Base-by-base conservation (phyloP, 53 echinoderm and acorn worm species). In the Astropecten irregularis region DNA sequence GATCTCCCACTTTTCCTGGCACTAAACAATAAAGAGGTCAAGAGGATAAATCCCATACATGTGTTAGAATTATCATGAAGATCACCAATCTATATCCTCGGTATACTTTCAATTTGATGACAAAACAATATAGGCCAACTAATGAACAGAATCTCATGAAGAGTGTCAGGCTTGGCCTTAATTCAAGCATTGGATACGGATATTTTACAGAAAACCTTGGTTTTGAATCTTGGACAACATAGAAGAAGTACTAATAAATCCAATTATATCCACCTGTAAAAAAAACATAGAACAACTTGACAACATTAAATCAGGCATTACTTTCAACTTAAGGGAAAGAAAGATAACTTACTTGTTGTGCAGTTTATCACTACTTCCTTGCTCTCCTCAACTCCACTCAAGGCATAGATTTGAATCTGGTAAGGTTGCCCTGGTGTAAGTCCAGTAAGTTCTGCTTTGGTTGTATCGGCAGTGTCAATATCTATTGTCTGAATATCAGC, bases 321-420 rank as follows among this genome's bases (percentile, higher is more conserved):
- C n/a, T n/a, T n/a, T n/a, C n/a, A n/a, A n/a, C n/a, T n/a, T n/a
- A n/a, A n/a, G n/a, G n/a, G n/a, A n/a, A n/a, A n/a, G n/a, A n/a
- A n/a, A n/a, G n/a, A n/a, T n/a, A 38, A 86, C 92, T 90, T 76
- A 93, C 93, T 86, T 40, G 95, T 93, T 16, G 83, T 86, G 67
- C 53, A 77, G 37, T 82, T 66, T 16, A 93, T 66, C n/a, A 88
- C 56, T 2, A 93, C 88, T 30, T 69, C 74, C 58, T 95, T 90
- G 46, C 95, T 93, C 67, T 88, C 90, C 18, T 76, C 77, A 13
- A 90, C 92, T 11, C 86, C 90, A 50, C 90, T 88, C 15, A 95
- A 33, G 2, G 87, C 52, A 30, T 65, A n/a, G 9, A 93, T 88
- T 38, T 71, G 70, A 18, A 95, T 74, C 48, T 83, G 85, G 83